These are phyloP conservation scores for Pitangus sulphuratus DNA, from an alignment of 2,797 vertebrate genomes.

Conservation along the genomic window DNA sequence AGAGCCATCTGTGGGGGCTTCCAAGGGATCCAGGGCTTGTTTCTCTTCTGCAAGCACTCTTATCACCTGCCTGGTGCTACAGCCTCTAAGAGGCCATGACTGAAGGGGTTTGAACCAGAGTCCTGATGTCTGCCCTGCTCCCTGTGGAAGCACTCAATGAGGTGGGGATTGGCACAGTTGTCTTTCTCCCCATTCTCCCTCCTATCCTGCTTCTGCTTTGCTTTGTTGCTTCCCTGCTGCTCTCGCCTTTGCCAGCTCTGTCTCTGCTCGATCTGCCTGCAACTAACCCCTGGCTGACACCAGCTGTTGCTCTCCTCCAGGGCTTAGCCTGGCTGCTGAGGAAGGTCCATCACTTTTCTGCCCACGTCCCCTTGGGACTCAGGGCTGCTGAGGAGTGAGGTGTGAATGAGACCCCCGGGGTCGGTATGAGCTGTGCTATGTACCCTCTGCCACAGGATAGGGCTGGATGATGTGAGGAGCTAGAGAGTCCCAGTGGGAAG, in stretches of 20 bases:
- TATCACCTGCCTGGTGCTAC: background rate
- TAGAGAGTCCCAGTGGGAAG: background rate
- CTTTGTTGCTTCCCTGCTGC: background rate
- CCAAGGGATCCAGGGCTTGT: background rate
- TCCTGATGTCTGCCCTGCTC: background rate
- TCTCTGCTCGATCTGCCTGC: background rate
- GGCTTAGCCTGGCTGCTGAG: background rate
- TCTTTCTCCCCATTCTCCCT: background rate
- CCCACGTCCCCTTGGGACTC: background rate
- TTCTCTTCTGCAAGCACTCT: background rate
- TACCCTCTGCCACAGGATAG: background rate
- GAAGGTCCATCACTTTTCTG: background rate
- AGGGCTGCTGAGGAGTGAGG: background rate
- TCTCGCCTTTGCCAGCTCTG: background rate
- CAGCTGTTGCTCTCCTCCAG: background rate
- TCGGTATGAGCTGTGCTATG: fast-evolving
- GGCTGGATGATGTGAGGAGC: background rate
- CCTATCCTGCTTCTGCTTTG: slow-evolving; percentile 3
- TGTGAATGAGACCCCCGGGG: background rate
- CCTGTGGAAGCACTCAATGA: background rate
- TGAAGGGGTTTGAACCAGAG: background rate
- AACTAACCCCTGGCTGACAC: background rate
- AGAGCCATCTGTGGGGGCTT: background rate
- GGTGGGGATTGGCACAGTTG: background rate
- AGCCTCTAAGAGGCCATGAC: background rate